Conservation (phyloP, 2,113 vertebrate genomes). For the Sinosuthora webbiana region DNA sequence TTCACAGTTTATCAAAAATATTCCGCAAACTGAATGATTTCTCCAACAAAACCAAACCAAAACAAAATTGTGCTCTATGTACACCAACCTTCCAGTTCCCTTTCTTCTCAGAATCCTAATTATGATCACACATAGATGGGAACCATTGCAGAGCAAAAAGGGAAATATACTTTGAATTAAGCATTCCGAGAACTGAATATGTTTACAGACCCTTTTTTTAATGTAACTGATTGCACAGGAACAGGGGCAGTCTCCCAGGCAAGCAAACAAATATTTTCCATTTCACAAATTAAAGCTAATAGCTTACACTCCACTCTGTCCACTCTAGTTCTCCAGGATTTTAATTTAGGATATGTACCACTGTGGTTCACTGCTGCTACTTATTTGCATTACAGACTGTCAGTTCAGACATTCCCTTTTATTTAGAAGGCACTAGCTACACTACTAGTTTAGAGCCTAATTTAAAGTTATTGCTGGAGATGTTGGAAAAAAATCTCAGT, state of each 20-base stretch:
- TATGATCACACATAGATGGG: neutral
- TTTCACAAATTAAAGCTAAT: neutral
- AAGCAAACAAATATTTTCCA: neutral
- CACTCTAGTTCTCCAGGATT: neutral
- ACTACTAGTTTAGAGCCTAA: neutral
- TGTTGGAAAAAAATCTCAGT: neutral
- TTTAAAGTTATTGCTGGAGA: neutral
- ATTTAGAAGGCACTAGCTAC: neutral
- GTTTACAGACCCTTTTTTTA: neutral
- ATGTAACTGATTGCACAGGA: neutral
- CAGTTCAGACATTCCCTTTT: neutral
- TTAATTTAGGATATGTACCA: neutral
- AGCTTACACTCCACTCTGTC: neutral
- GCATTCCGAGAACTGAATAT: neutral
- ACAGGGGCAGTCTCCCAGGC: neutral
- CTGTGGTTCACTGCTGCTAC: neutral
- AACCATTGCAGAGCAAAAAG: neutral
- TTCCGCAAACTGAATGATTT: neutral
- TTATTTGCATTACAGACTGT: neutral
- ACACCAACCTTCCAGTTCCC: neutral
- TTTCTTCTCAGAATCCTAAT: neutral
- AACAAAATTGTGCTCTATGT: neutral
- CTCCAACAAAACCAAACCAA: neutral
- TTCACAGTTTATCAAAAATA: neutral
- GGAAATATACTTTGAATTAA: neutral